Evolutionary conservation across 2,113 vertebrate genomes (phyloP).

Genomic region (Stigmatopora argus): DNA sequence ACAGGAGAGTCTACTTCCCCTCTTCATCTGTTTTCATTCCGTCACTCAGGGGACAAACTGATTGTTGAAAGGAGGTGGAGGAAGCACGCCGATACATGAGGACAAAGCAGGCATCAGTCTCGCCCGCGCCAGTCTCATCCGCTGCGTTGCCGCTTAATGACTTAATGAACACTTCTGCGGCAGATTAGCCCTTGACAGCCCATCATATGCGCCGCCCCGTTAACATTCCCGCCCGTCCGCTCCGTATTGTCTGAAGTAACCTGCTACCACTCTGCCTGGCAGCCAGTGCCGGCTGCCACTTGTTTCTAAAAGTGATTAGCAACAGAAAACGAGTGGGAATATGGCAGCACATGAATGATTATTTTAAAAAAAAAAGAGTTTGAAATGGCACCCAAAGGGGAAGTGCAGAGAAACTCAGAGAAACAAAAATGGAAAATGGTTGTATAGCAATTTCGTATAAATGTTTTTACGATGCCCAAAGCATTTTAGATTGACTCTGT

Average conservation of each 20-base stretch:
- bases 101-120: conserved; percentile 69
- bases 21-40: conserved; percentile 40
- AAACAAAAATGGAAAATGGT: conserved; percentile 4
- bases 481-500: too few species aligned
- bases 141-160: conserved; percentile 73
- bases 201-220: conserved; percentile 62
- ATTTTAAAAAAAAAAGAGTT: conserved; percentile 5
- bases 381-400: conserved; percentile 8
- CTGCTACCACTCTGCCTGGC: conserved; percentile 37
- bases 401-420: conserved; percentile 5
- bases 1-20: conserved; percentile 17
- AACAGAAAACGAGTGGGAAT: conserved; percentile 51
- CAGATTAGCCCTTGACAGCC: conserved; percentile 76
- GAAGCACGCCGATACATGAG: conserved; percentile 49
- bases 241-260: conserved; percentile 45
- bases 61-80: conserved; percentile 38
- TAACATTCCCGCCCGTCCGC: conserved; percentile 54
- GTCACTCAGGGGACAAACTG: conserved; percentile 53
- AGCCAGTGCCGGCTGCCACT: conserved; percentile 35
- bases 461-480: too few species aligned
- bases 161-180: conserved; percentile 78
- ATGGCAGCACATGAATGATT: conserved; percentile 46
- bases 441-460: too few species aligned
- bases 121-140: conserved; percentile 60
- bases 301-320: conserved; percentile 54